Base-by-base conservation (phyloP, 2,113 vertebrate genomes). In the Lepidothrix coronata region DNA sequence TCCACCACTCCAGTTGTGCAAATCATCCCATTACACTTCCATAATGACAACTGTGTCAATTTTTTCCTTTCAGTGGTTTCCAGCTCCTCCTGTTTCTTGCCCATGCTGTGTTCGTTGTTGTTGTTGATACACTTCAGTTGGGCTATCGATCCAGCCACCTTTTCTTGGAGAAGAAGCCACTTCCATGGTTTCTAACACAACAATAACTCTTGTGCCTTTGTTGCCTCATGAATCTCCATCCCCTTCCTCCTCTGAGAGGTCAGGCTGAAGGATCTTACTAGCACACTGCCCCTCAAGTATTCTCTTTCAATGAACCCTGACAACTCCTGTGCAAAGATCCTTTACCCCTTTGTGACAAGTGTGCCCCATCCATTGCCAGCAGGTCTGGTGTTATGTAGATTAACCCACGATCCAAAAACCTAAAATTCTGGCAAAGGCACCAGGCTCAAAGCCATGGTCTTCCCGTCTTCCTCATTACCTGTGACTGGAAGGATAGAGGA, bases 401-500 rank as follows among this genome's bases (percentile, higher is more conserved):
- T 8, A 8, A 39, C 7, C 12, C 28, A 46, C 3, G 12, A 68
- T 7, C 3, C 6, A 74, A 59, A 59, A 8, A 0, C 4, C 9
- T 8, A 8, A 59, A 51, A 43, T 44, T 66, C 33, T 74, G 15
- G 24, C 19, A 14, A 13, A 25, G 19, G 37, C 30, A 54, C 16
- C 19, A 68, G 33, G 10, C 39, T 75, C 15, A 10, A 16, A 39
- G 8, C 27, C 28, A 33, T 5, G 5, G 33, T 39, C 28, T 39
- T 68, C 31, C 13, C 59, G 4, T 54, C 67, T 61, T 22, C 46
- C 27, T 39, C 19, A 17, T 61, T 75, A 11, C 22, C 54, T 52
- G 28, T 18, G 31, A 28, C 19, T 67, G 19, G 5, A 52, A 31
- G 33, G 12, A 8, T 33, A 62, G 18, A 67, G 9, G 18, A 44